These are phyloP conservation scores for Hololepta plana DNA, from an alignment of 2,888 invertebrate species.

Conservation along the genomic window DNA sequence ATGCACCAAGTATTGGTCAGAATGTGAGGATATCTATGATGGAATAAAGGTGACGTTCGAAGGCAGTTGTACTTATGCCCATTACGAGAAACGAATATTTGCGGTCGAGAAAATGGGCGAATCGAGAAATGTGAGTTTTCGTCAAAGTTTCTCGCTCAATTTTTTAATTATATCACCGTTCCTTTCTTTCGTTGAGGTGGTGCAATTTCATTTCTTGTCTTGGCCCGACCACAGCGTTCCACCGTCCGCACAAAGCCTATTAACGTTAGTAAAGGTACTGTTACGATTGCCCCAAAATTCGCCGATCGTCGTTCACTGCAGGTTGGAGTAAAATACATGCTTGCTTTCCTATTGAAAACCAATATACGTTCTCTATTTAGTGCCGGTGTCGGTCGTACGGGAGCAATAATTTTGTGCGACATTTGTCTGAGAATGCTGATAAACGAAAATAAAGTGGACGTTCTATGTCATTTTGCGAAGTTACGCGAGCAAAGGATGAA, in stretches of 20 bases:
- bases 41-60: no score
- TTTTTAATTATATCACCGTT: no score
- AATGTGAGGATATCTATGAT: constrained; percentile 25
- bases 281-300: constrained; percentile 22
- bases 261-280: constrained; percentile 15
- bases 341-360: not conserved
- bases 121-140: no score
- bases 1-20: constrained; percentile 33
- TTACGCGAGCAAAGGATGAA: constrained; percentile 23
- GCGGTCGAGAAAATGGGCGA: no score
- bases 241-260: constrained; percentile 8
- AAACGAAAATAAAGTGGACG: constrained; percentile 21
- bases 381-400: constrained; percentile 42
- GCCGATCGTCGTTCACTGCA: constrained; percentile 36
- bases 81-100: no score
- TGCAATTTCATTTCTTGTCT: constrained; percentile 30
- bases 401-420: constrained; percentile 39
- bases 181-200: no score
- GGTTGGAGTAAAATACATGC: no score
- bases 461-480: constrained; percentile 17
- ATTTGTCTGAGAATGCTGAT: constrained; percentile 31
- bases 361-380: no score
- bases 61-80: no score
- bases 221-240: constrained; percentile 37
- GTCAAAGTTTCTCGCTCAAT: no score